Percentiles rank a stretch among this genome's conserved stretches.
Conservation (phyloP, 2,888 invertebrate species). For the Ditula angustiorana region DNA sequence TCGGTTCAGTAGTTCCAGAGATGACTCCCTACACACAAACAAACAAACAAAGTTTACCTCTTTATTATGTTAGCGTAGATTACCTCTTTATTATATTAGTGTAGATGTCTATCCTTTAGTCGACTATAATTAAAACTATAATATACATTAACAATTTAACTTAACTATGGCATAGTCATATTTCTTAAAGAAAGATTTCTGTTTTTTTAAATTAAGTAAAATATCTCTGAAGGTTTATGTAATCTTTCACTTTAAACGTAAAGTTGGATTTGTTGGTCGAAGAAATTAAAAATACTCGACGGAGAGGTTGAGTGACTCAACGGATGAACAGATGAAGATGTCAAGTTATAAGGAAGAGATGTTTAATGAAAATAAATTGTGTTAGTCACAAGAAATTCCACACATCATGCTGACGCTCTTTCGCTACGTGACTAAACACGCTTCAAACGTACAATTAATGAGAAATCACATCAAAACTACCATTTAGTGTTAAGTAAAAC, state of each 20-base stretch:
- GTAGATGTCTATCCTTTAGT: too few species aligned
- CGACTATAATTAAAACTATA: too few species aligned
- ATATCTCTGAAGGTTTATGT: slow-evolving; percentile 11
- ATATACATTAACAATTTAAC: too few species aligned
- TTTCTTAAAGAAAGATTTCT: not conserved
- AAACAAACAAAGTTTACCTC: too few species aligned
- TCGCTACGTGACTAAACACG: slow-evolving; percentile 16
- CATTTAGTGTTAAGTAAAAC: slow-evolving; percentile 8
- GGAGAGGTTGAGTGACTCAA: slow-evolving; percentile 27
- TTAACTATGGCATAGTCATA: not conserved
- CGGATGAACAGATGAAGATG: slow-evolving; percentile 17
- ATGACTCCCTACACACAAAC: too few species aligned
- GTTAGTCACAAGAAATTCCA: slow-evolving; percentile 34
- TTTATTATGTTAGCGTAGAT: too few species aligned
- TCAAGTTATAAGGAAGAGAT: slow-evolving; percentile 15
- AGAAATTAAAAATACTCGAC: slow-evolving; percentile 1
- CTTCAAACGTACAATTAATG: not conserved
- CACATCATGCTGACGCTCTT: slow-evolving; percentile 29
- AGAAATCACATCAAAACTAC: not conserved
- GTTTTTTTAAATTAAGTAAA: not conserved
- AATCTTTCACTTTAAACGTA: not conserved
- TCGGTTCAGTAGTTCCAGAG: too few species aligned
- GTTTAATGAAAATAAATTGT: slow-evolving; percentile 38
- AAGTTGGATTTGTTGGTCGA: not conserved
- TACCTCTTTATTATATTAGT: too few species aligned